These are phyloP conservation scores for Oriolus oriolus DNA, from an alignment of 2,113 vertebrate species.

Conservation along the genomic window DNA sequence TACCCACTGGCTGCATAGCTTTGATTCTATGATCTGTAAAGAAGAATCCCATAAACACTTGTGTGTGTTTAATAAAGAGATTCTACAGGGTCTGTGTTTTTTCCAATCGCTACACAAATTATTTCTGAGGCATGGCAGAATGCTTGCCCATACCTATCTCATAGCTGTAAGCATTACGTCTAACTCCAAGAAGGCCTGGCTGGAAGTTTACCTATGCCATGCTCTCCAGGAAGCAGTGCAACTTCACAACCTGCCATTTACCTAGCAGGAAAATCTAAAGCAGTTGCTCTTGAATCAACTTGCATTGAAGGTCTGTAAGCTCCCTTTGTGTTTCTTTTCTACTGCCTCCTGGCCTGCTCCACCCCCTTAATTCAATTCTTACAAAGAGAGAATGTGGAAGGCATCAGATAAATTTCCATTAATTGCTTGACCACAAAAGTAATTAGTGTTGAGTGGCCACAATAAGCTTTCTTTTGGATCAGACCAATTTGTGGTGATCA, in stretches of 20 bases:
- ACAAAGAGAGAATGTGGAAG: neutral
- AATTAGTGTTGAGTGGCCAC: neutral
- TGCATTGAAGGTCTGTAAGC: neutral
- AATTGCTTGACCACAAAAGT: neutral
- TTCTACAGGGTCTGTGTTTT: neutral
- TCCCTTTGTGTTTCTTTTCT: neutral
- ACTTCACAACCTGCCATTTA: neutral
- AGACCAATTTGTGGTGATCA: neutral
- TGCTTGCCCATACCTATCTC: fast-evolving
- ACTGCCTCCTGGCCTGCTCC: neutral
- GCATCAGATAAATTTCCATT: neutral
- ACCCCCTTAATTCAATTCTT: neutral
- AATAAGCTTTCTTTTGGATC: neutral
- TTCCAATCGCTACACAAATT: neutral
- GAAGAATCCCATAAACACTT: neutral
- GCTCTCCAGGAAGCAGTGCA: neutral
- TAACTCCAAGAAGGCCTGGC: neutral
- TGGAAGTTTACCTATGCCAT: neutral
- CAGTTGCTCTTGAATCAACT: neutral
- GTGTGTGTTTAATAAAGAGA: neutral
- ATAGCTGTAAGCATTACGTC: neutral
- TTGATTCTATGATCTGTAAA: neutral
- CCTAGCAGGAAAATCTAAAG: neutral
- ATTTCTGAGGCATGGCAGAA: neutral
- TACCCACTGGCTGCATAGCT: neutral